Evolutionary conservation across 2,797 vertebrate genomes (phyloP), one percentile per base, ranked within the genome.

Genomic region (Gobio occitaniae): DNA sequence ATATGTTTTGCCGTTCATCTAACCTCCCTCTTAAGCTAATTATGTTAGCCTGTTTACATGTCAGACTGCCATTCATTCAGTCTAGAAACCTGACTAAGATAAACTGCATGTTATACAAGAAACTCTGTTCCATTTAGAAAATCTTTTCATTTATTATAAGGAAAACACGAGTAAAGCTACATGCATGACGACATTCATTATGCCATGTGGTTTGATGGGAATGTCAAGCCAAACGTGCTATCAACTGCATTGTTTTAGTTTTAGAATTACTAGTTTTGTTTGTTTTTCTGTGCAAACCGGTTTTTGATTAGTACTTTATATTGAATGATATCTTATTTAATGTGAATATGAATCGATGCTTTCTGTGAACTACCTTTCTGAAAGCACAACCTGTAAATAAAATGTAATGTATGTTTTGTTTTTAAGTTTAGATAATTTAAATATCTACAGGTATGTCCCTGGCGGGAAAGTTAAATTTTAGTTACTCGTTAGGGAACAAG

Each of bases 1-100:
- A 17, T 2, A 4, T 65, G 63, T 32, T 65, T 15, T 4, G 38
- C 9, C 12, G 29, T 78, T 48, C 32, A 12, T 56, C 74, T 74
- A 75, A 68, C 82, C 63, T 80, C 47, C 25, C 17, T 77, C 19
- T 66, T 19, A 5, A 81, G 89, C 89, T 88, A 88, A 88, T 32
- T 36, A 38, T 71, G 5, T 82, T 88, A 86, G 84, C 87, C 75
- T 83, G 54, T 44, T 72, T 56, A 77, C 61, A 36, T 12, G 74
- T 16, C 50, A 52, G 66, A 25, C 29, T 66, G 15, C 2, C 75
- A 84, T 71, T 84, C 83, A 70, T 79, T 78, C 41, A 61, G 76
- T 29, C 8, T 63, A 50, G 41, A 70, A 52, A 61, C 4, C 52
- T 2, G 19, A 65, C 4, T 65, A 50, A 47, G 15, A 52, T 29